phyloP scores from a whole-genome alignment of 2,113 vertebrate species.

The Xyliphius kryptos region DNA sequence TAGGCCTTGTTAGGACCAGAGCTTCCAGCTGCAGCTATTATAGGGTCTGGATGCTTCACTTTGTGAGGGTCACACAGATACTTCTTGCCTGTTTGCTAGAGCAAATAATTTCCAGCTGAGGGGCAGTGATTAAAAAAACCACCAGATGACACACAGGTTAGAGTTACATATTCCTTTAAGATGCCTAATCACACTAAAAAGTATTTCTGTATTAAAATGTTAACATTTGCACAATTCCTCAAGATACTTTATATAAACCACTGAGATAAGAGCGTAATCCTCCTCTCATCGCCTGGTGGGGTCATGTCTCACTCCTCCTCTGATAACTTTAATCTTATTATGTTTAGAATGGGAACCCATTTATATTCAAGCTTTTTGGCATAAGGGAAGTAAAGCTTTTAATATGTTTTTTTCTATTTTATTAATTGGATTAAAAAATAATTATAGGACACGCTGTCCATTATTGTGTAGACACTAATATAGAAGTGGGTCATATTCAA shows the following conservation, averaged over 20 bases:
- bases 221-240: not conserved
- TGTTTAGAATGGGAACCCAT: conserved; percentile 21
- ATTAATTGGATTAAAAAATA: conserved; percentile 18
- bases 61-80: conserved; percentile 30
- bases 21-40: conserved; percentile 55
- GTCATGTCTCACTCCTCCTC: conserved; percentile 35
- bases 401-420: conserved; percentile 61
- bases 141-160: not conserved
- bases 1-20: conserved; percentile 60
- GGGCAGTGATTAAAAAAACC: conserved; percentile 11
- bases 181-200: not conserved
- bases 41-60: conserved; percentile 40
- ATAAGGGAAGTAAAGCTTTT: conserved; percentile 64
- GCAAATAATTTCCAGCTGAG: conserved; percentile 12
- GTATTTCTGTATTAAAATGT: not conserved
- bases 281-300: conserved; percentile 30
- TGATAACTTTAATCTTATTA: conserved; percentile 46
- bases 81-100: conserved; percentile 8
- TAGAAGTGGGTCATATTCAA: not conserved
- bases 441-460: conserved; percentile 4
- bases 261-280: conserved; percentile 18
- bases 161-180: not conserved
- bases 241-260: conserved; percentile 4
- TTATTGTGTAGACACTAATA: not conserved
- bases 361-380: conserved; percentile 27